Evolutionary conservation across 2,888 invertebrate genomes (phyloP).

Genomic region (Loripinus fragilis): DNA sequence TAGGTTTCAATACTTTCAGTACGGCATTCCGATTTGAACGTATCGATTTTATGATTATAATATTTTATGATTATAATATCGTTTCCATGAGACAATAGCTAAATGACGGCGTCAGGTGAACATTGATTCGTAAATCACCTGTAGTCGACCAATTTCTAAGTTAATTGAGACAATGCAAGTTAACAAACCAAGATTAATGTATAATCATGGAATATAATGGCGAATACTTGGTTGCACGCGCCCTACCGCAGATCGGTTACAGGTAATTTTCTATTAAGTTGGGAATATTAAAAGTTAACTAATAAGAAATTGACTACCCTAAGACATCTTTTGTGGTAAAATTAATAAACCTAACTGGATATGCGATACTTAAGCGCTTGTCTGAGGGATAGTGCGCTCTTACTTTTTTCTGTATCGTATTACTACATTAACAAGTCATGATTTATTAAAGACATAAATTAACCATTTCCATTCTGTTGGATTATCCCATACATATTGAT

Average conservation of each 20-base stretch:
- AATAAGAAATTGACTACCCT: neutral
- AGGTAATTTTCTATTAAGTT: conserved; percentile 14
- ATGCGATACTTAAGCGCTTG: neutral
- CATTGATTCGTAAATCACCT: conserved; percentile 22
- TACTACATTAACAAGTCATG: neutral
- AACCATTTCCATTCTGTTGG: too few species aligned
- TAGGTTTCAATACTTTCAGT: too few species aligned
- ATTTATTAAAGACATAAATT: neutral
- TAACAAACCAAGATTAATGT: neutral
- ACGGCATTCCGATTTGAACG: too few species aligned
- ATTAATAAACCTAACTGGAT: conserved; percentile 15
- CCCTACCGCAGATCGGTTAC: neutral
- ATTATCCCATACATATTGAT: too few species aligned
- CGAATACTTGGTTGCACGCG: conserved; percentile 1
- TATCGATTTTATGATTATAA: too few species aligned
- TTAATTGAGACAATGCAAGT: conserved; percentile 4
- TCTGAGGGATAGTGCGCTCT: neutral
- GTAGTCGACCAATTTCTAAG: conserved; percentile 10
- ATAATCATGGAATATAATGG: conserved; percentile 11
- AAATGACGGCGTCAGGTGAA: conserved; percentile 15
- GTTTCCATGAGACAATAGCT: neutral
- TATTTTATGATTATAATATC: too few species aligned
- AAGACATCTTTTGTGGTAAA: conserved; percentile 16
- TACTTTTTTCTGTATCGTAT: neutral
- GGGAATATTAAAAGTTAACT: conserved; percentile 15